A percentile compares a stretch with the other conserved stretches of the same genome.
Evolutionary conservation across 2,888 invertebrate species (phyloP).

Genomic region (Acanthosepion pharaonis): DNA sequence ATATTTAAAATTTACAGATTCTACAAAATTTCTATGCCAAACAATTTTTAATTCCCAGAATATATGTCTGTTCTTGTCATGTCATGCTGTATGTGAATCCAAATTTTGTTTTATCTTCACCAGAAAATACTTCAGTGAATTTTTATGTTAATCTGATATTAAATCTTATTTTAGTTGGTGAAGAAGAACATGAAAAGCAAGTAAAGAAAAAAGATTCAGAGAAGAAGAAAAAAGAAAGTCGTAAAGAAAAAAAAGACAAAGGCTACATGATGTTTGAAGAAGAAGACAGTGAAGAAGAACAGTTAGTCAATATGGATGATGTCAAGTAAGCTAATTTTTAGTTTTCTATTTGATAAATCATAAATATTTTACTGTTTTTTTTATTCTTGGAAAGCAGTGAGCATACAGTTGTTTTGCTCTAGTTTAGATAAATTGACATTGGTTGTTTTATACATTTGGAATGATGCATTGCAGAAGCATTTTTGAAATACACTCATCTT

Average conservation of each 20-base stretch:
- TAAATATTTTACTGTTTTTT: too few relatives aligned
- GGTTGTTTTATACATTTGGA: too few relatives aligned
- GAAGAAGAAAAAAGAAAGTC: constrained; percentile 66
- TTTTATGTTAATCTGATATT: not conserved
- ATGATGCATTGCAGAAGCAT: too few relatives aligned
- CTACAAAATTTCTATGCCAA: not conserved
- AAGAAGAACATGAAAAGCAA: constrained; percentile 52
- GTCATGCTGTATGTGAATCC: not conserved
- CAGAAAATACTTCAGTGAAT: not conserved
- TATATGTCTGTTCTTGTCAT: not conserved
- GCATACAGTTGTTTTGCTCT: too few relatives aligned
- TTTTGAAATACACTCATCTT: too few relatives aligned
- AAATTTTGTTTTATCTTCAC: not conserved
- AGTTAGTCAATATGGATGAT: constrained; percentile 76
- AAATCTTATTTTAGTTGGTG: constrained; percentile 40
- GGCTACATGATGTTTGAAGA: constrained; percentile 95
- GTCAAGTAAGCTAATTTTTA: constrained; percentile 78
- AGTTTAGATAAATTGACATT: too few relatives aligned
- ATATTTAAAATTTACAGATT: not conserved
- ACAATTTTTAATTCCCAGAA: not conserved
- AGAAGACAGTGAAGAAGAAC: constrained; percentile 88
- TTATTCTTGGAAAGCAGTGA: too few relatives aligned
- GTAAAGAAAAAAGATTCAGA: constrained; percentile 57
- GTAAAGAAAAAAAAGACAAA: constrained; percentile 86
- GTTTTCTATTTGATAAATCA: too few relatives aligned